A percentile compares a stretch with the other conserved stretches of the same genome.
These are phyloP conservation scores for Dasysyrphus albostriatus DNA, from an alignment of 2,888 invertebrate species.

Conservation along the genomic window DNA sequence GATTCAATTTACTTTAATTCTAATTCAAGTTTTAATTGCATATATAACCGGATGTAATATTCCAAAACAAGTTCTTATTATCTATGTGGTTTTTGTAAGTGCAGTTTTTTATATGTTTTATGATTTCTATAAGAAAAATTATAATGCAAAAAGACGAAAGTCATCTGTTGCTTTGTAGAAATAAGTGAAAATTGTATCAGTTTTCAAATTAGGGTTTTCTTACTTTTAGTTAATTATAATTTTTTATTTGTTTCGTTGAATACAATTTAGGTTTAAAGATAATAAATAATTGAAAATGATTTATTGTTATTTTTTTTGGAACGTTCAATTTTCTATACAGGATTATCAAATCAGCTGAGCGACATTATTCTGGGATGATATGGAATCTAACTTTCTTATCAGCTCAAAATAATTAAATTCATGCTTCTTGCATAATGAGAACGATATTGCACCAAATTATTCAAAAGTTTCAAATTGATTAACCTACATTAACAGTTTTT, in stretches of 20 bases:
- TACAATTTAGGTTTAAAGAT: neutral
- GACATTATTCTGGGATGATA: too few species aligned
- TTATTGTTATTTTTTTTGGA: neutral
- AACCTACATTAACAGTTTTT: too few species aligned
- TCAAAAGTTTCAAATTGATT: too few species aligned
- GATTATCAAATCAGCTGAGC: too few species aligned
- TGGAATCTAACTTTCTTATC: too few species aligned
- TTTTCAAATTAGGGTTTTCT: neutral
- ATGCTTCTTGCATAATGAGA: too few species aligned
- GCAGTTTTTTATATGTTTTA: conserved; percentile 90
- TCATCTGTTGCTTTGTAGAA: neutral
- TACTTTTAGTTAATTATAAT: neutral
- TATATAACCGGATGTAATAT: conserved; percentile 85
- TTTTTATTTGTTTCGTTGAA: neutral
- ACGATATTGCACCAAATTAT: too few species aligned
- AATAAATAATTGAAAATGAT: neutral
- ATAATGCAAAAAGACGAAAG: conserved; percentile 33
- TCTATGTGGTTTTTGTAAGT: conserved; percentile 87
- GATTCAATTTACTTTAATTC: conserved; percentile 88
- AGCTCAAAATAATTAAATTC: too few species aligned
- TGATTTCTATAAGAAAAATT: conserved; percentile 86
- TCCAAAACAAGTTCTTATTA: conserved; percentile 84
- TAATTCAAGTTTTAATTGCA: conserved; percentile 86
- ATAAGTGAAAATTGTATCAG: neutral
- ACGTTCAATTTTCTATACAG: neutral